These are phyloP conservation scores for Malachius bipustulatus DNA, from an alignment of 2,888 invertebrate genomes.

Conservation along the genomic window DNA sequence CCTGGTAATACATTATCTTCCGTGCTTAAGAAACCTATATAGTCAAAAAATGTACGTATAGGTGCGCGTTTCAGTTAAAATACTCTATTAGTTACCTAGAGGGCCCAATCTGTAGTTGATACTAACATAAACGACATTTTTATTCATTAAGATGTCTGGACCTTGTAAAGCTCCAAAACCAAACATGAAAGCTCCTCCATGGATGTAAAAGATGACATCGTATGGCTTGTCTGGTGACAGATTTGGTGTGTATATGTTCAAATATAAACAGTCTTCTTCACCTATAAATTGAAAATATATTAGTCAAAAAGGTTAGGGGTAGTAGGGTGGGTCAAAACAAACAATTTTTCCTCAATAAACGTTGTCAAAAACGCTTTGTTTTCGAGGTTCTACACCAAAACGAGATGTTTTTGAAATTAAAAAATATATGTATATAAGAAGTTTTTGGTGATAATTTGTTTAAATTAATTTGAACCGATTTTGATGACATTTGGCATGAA, in stretches of 20 bases:
- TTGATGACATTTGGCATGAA: no score
- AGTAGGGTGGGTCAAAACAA: no score
- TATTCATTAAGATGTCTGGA: conserved; percentile 48
- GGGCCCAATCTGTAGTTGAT: conserved; percentile 63
- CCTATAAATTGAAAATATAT: no score
- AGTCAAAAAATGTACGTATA: not conserved
- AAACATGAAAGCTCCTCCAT: conserved; percentile 60
- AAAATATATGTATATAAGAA: no score
- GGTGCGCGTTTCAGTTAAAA: conserved; percentile 28
- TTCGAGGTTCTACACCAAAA: no score
- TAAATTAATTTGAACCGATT: no score
- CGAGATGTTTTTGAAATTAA: no score
- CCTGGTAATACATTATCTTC: conserved; percentile 4
- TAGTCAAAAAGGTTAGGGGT: no score
- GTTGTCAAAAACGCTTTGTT: no score
- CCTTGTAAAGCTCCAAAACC: conserved; percentile 42
- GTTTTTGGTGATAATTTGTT: no score
- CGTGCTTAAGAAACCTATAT: conserved; percentile 4
- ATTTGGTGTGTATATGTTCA: conserved; percentile 51
- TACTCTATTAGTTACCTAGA: no score
- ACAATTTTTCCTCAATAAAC: no score
- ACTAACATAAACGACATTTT: conserved; percentile 53
- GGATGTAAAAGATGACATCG: conserved; percentile 54
- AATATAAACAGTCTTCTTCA: conserved; percentile 54
- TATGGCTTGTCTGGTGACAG: conserved; percentile 35